These are phyloP conservation scores for Oncorhynchus tshawytscha DNA, from an alignment of 2,113 vertebrate genomes.

Conservation along the genomic window DNA sequence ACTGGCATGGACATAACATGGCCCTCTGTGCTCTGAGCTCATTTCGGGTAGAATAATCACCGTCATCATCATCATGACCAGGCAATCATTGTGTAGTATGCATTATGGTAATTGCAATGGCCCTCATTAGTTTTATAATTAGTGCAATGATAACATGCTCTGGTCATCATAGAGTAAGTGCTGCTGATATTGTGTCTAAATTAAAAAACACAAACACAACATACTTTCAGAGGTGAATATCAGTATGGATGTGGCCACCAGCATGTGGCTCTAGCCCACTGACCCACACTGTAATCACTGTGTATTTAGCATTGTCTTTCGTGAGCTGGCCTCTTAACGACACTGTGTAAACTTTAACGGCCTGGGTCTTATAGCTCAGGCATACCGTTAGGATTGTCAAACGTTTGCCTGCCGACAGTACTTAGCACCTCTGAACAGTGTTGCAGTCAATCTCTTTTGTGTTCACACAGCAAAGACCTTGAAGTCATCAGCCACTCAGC, in stretches of 20 bases:
- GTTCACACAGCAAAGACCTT: too few relatives aligned
- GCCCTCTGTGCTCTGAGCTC: conserved; percentile 18
- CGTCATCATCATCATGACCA: not conserved
- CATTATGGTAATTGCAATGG: conserved; percentile 23
- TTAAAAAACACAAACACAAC: conserved; percentile 1
- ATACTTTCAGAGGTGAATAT: not conserved
- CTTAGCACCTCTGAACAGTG: too few relatives aligned
- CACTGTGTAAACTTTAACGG: conserved; percentile 72
- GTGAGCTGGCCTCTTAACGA: conserved; percentile 65
- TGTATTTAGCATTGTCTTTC: conserved; percentile 71
- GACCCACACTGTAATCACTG: conserved; percentile 66
- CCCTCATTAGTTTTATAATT: not conserved
- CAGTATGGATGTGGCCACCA: conserved; percentile 26
- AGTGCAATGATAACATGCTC: conserved; percentile 17
- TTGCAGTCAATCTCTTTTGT: too few relatives aligned
- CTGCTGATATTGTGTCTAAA: conserved; percentile 12
- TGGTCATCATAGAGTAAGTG: conserved; percentile 9
- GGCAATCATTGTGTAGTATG: not conserved
- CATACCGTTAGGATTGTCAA: too few relatives aligned
- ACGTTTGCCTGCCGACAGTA: too few relatives aligned
- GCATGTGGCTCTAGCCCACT: conserved; percentile 47
- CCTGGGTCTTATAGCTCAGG: conserved; percentile 36
- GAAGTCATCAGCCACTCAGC: too few relatives aligned
- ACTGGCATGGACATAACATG: not conserved
- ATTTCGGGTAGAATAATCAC: conserved; percentile 26